Evolutionary conservation across 2,888 invertebrate species (phyloP).

Genomic region (Drosophila neonasuta): DNA sequence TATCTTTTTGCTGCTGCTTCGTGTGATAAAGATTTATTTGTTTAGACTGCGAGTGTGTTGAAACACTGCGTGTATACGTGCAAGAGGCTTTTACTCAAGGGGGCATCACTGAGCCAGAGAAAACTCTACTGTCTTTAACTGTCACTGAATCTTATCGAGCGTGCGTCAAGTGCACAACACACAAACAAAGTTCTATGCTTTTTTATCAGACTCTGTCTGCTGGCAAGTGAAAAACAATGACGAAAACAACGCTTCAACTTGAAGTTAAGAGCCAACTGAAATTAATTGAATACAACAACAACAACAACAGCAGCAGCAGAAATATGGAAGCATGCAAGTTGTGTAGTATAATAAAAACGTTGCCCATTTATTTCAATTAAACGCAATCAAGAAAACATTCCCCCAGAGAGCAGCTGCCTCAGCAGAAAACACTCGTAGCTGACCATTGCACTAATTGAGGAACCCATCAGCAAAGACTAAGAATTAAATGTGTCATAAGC

Average conservation of each 20-base stretch:
- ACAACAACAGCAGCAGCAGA: slow-evolving; percentile 22
- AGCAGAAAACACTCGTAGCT: slow-evolving; percentile 29
- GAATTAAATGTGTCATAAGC: slow-evolving; percentile 6
- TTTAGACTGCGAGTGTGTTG: slow-evolving; percentile 56
- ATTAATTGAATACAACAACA: slow-evolving; percentile 59
- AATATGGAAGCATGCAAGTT: neutral
- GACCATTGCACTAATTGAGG: slow-evolving; percentile 47
- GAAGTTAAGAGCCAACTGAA: slow-evolving; percentile 26
- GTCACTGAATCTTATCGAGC: slow-evolving; percentile 45
- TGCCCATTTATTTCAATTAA: slow-evolving; percentile 80
- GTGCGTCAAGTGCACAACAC: slow-evolving; percentile 23
- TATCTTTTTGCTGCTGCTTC: slow-evolving; percentile 34
- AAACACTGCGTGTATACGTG: slow-evolving; percentile 20
- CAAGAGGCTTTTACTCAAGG: neutral
- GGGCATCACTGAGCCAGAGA: neutral
- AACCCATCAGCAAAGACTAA: neutral
- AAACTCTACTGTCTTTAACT: slow-evolving; percentile 5
- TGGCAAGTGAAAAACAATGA: slow-evolving; percentile 7
- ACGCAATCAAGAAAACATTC: slow-evolving; percentile 75
- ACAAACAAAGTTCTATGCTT: slow-evolving; percentile 12
- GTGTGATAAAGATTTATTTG: slow-evolving; percentile 74
- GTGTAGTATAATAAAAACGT: slow-evolving; percentile 52
- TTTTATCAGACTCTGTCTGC: slow-evolving; percentile 44
- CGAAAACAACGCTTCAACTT: slow-evolving; percentile 30
- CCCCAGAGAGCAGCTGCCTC: slow-evolving; percentile 32